A percentile compares a stretch with the other conserved stretches of the same genome.
These are phyloP conservation scores for Enteromius thamalakanensis DNA, from an alignment of 2,797 vertebrate genomes.

Conservation along the genomic window DNA sequence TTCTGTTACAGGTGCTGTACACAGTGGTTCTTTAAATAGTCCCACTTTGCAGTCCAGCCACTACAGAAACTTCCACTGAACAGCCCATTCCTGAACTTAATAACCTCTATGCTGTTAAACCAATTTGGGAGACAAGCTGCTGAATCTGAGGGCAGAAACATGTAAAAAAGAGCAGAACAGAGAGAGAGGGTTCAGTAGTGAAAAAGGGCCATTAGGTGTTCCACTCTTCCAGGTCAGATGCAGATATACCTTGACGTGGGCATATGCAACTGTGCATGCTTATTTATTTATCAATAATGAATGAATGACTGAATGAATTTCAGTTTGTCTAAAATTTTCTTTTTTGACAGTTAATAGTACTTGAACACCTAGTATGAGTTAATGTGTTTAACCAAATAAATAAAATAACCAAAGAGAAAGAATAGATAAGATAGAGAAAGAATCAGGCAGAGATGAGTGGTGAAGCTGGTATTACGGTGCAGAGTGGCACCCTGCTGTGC, in stretches of 20 bases:
- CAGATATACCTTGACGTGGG: neutral
- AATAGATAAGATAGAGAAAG: neutral
- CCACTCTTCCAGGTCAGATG: neutral
- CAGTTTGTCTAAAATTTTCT: neutral
- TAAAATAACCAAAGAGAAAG: neutral
- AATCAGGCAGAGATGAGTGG: neutral
- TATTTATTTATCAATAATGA: neutral
- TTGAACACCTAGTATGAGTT: neutral
- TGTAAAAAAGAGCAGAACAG: neutral
- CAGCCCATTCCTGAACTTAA: neutral
- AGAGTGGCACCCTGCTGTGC: constrained; percentile 13
- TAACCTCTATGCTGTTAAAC: neutral
- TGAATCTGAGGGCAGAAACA: neutral
- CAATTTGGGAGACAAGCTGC: neutral
- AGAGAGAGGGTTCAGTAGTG: neutral
- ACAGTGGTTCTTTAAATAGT: neutral
- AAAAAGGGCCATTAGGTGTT: neutral
- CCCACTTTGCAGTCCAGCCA: neutral
- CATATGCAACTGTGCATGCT: neutral
- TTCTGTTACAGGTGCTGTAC: neutral
- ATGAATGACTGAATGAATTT: neutral
- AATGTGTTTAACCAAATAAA: neutral
- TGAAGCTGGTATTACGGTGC: neutral
- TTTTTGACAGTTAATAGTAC: neutral
- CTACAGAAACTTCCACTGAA: neutral